Conservation (phyloP, 1,140 invertebrate genomes). For the Onthophagus taurus region DNA sequence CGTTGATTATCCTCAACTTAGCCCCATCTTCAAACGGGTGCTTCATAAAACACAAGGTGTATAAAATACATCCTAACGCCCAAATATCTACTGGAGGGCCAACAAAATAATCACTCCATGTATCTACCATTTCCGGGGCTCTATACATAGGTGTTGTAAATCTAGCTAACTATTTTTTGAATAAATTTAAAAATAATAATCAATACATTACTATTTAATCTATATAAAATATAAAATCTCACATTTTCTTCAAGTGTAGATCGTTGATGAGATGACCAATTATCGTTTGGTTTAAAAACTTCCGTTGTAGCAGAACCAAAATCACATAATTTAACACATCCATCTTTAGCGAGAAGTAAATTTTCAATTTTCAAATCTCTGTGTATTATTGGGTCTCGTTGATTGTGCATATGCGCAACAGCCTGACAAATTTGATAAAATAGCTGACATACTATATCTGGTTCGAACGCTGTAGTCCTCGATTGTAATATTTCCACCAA, state of each 20-base stretch:
- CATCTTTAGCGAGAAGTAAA: conserved; percentile 62
- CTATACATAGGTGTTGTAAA: conserved; percentile 83
- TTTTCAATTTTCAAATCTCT: conserved; percentile 83
- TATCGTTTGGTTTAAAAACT: conserved; percentile 70
- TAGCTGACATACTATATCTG: conserved; percentile 72
- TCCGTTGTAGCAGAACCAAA: conserved; percentile 94
- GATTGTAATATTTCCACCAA: conserved; percentile 70
- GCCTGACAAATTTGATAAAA: conserved; percentile 88
- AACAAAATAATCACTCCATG: conserved; percentile 93
- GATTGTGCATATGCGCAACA: conserved; percentile 87
- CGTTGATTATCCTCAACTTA: conserved; percentile 93
- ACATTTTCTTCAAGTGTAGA: conserved; percentile 91
- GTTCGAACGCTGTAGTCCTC: conserved; percentile 52
- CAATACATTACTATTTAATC: not conserved
- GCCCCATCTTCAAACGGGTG: conserved; percentile 98
- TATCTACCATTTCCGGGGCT: conserved; percentile 94
- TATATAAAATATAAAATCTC: conserved; percentile 27
- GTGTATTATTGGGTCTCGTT: conserved; percentile 82
- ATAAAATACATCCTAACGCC: conserved; percentile 95
- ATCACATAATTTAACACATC: conserved; percentile 93
- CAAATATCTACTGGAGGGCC: conserved; percentile 85
- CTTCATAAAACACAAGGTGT: conserved; percentile 80
- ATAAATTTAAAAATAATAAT: conserved; percentile 5
- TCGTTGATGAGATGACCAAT: conserved; percentile 88
- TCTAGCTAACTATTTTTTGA: conserved; percentile 55